Evolutionary conservation across 2,113 vertebrate genomes (phyloP).

Genomic region (Progne subis): DNA sequence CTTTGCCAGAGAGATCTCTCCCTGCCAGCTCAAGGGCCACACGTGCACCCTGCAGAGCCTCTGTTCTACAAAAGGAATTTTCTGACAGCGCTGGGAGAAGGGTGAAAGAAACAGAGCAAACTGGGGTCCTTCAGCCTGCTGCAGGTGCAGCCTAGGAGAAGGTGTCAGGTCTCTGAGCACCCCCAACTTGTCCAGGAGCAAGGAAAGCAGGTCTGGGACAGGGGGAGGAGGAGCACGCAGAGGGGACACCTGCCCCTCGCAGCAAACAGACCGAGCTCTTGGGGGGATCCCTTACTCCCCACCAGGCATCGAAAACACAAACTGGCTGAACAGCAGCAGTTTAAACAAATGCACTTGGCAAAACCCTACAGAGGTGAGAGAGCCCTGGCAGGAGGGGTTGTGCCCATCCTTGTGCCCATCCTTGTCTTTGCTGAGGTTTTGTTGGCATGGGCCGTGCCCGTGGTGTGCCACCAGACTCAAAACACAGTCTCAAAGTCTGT

Average conservation of each 20-base stretch:
- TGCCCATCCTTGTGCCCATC: no score
- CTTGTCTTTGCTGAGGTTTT: no score
- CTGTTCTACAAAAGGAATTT: neutral
- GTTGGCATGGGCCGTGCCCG: rapidly evolving
- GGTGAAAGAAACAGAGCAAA: neutral
- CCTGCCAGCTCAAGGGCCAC: neutral
- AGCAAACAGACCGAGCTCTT: neutral
- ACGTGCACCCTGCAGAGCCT: no score
- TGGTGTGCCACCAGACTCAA: no score
- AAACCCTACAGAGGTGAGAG: neutral
- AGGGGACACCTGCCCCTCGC: rapidly evolving
- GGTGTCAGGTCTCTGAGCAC: neutral
- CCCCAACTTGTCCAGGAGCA: neutral
- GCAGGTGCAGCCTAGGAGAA: neutral
- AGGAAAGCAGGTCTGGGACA: neutral
- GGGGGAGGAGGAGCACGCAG: no score
- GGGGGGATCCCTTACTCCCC: neutral
- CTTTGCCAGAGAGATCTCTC: neutral
- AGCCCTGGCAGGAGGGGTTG: no score
- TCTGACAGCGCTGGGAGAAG: neutral
- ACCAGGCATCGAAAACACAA: neutral
- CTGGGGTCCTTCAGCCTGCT: neutral
- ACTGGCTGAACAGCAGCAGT: neutral
- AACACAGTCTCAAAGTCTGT: neutral
- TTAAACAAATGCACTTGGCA: neutral